phyloP scores from a whole-genome alignment of 1,140 invertebrate species.

The Nephila pilipes region DNA sequence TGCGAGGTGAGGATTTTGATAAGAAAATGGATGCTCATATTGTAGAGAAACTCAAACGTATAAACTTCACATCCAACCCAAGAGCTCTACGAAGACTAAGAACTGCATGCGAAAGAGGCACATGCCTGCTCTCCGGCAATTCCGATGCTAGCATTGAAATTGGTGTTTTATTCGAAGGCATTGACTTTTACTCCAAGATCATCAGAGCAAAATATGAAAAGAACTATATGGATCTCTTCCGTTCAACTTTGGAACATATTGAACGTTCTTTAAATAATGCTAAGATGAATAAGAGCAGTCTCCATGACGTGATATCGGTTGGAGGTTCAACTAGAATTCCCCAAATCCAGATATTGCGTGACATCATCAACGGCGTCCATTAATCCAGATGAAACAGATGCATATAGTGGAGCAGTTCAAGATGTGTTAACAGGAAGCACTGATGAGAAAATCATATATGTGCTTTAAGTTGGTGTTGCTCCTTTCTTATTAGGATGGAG shows the following conservation, averaged over 20 bases:
- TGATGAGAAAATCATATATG: constrained; percentile 83
- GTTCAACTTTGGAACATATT: too few species aligned
- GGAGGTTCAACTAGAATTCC: constrained; percentile 99
- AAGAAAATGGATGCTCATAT: constrained; percentile 98
- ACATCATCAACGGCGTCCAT: constrained; percentile 92
- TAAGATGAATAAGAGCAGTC: constrained; percentile 82
- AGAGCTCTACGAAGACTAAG: constrained; percentile 94
- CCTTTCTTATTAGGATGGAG: constrained; percentile 90
- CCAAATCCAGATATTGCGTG: constrained; percentile 91
- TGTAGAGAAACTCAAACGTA: constrained; percentile 97
- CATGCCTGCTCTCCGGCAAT: constrained; percentile 96
- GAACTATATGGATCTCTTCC: too few species aligned
- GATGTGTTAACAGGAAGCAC: constrained; percentile 86
- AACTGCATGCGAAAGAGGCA: constrained; percentile 97
- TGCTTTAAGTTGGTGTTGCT: constrained; percentile 87
- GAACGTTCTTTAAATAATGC: constrained; percentile 81
- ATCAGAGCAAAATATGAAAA: too few species aligned
- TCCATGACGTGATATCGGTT: constrained; percentile 98
- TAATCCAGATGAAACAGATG: too few species aligned
- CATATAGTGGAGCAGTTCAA: constrained; percentile 89
- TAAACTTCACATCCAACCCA: constrained; percentile 94
- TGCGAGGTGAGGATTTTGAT: constrained; percentile 99
- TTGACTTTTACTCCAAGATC: too few species aligned
- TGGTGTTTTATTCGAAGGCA: constrained; percentile 90
- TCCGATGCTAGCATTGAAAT: constrained; percentile 87